Evolutionary conservation across 2,797 vertebrate genomes (phyloP).

Genomic region (Coregonus sp.): DNA sequence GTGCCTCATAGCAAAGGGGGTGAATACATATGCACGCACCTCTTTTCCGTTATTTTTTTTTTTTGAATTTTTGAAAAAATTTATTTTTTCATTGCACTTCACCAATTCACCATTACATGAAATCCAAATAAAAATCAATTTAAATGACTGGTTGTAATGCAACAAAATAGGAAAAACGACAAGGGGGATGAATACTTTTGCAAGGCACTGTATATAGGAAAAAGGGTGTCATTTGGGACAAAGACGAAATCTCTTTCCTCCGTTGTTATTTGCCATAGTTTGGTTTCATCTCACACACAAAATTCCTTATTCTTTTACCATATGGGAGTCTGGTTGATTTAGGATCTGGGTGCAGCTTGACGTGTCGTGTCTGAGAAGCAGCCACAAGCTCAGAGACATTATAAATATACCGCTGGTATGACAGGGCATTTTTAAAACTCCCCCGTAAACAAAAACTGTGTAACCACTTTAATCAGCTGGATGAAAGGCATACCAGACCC

Average conservation of each 20-base stretch:
- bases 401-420: constrained; percentile 41
- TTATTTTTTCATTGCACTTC: too few relatives aligned
- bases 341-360: constrained; percentile 12
- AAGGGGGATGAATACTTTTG: too few relatives aligned
- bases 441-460: constrained; percentile 39
- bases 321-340: background rate
- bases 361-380: constrained; percentile 34
- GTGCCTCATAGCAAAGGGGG: too few relatives aligned
- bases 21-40: too few relatives aligned
- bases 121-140: too few relatives aligned
- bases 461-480: constrained; percentile 49
- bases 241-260: background rate
- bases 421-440: constrained; percentile 38
- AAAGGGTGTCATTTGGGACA: background rate
- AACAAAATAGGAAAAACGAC: too few relatives aligned
- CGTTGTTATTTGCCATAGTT: too few relatives aligned
- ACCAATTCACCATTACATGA: too few relatives aligned
- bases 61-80: too few relatives aligned
- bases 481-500: constrained; percentile 45
- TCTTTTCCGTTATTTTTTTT: too few relatives aligned
- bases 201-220: too few relatives aligned
- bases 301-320: background rate
- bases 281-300: background rate
- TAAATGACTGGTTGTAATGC: too few relatives aligned
- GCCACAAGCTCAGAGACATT: constrained; percentile 39